Conservation (phyloP, 1,140 invertebrate species). For the Caenorhabditis tropicalis region DNA sequence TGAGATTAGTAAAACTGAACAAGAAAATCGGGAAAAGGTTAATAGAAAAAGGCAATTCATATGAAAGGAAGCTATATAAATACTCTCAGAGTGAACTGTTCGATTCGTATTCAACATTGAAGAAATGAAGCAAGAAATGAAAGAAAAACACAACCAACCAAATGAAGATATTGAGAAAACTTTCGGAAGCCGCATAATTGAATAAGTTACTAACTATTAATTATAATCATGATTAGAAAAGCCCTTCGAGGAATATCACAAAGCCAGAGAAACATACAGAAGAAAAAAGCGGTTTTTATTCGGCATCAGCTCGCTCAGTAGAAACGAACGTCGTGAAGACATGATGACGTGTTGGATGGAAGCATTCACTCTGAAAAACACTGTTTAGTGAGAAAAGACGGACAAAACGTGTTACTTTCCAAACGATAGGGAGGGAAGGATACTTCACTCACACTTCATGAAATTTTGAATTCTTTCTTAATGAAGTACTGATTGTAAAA, state of each 20-base stretch:
- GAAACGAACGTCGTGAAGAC: background rate
- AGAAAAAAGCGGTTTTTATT: too few relatives aligned
- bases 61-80: conserved; percentile 5
- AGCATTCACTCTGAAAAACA: conserved; percentile 8
- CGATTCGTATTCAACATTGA: conserved; percentile 1
- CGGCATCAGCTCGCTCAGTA: too few relatives aligned
- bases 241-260: conserved; percentile 27
- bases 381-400: conserved; percentile 7
- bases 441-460: background rate
- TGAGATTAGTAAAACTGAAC: conserved; percentile 37
- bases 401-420: background rate
- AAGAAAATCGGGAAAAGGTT: background rate
- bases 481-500: too few relatives aligned
- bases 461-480: too few relatives aligned
- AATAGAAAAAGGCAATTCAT: background rate
- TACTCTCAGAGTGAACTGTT: background rate
- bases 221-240: background rate
- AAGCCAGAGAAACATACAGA: background rate
- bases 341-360: background rate
- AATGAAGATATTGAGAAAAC: conserved; percentile 26
- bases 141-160: conserved; percentile 12
- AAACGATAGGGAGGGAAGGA: background rate
- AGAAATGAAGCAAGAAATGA: background rate
- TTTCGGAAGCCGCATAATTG: conserved; percentile 15
- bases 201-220: conserved; percentile 34